Percentiles rank a stretch among this genome's conserved stretches.
Conservation (phyloP, 1,140 invertebrate genomes). For the Tenebrio molitor region DNA sequence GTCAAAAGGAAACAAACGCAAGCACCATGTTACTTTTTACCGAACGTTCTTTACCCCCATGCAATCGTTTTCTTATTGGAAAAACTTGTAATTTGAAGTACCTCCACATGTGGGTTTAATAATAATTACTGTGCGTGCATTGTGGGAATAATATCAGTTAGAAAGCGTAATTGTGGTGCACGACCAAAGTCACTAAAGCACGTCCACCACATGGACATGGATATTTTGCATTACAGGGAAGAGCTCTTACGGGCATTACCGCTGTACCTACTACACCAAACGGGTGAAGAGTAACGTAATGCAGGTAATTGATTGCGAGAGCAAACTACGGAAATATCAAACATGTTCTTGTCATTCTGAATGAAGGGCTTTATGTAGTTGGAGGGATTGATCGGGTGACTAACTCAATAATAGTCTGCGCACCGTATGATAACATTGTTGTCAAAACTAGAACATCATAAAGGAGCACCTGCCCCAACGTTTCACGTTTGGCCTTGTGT, state of each 20-base stretch:
- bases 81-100: too few relatives aligned
- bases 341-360: conserved; percentile 16
- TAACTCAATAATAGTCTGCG: conserved; percentile 54
- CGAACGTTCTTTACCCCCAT: too few relatives aligned
- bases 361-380: conserved; percentile 22
- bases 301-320: conserved; percentile 31
- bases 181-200: too few relatives aligned
- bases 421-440: conserved; percentile 56
- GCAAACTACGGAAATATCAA: conserved; percentile 35
- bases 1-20: too few relatives aligned
- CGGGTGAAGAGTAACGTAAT: conserved; percentile 7
- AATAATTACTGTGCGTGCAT: too few relatives aligned
- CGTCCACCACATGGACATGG: too few relatives aligned
- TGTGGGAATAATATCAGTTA: too few relatives aligned
- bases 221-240: too few relatives aligned
- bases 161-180: too few relatives aligned
- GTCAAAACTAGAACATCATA: conserved; percentile 45
- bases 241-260: background rate
- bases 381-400: conserved; percentile 46
- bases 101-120: too few relatives aligned
- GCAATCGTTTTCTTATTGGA: too few relatives aligned
- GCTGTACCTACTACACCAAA: background rate
- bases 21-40: too few relatives aligned
- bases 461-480: conserved; percentile 25
- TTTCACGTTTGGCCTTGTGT: background rate